Percentiles rank a stretch among this genome's conserved stretches.
These are phyloP conservation scores for Coleophora flavipennella DNA, from an alignment of 2,888 invertebrate species.

Conservation along the genomic window DNA sequence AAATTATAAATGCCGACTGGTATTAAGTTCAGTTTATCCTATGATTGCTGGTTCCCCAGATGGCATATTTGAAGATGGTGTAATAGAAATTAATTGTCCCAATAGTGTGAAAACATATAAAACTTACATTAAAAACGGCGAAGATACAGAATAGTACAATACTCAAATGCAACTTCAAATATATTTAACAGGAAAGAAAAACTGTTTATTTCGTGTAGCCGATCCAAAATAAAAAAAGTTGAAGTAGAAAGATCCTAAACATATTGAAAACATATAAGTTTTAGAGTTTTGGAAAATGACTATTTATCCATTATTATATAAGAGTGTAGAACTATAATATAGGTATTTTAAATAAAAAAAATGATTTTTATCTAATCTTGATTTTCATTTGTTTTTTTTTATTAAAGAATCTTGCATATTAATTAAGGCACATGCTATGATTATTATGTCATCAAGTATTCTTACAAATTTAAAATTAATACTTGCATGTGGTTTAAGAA, in stretches of 20 bases:
- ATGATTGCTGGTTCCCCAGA: conserved; percentile 24
- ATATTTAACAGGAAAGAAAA: conserved; percentile 11
- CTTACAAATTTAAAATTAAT: not conserved
- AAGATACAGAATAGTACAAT: conserved; percentile 13
- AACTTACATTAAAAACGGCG: conserved; percentile 16
- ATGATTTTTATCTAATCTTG: too few species aligned
- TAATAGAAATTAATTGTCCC: conserved; percentile 18
- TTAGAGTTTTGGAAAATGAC: conserved; percentile 11
- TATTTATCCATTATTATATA: conserved; percentile 14
- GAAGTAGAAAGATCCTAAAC: conserved; percentile 10
- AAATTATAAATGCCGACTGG: conserved; percentile 17
- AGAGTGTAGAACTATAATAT: conserved; percentile 5
- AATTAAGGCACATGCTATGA: conserved; percentile 10
- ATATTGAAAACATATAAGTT: conserved; percentile 9
- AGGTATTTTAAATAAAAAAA: conserved; percentile 1
- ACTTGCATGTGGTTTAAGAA: conserved; percentile 17
- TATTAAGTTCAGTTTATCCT: conserved; percentile 14
- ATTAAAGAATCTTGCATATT: conserved; percentile 12
- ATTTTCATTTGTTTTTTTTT: not conserved
- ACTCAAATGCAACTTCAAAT: conserved; percentile 18
- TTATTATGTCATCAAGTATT: not conserved
- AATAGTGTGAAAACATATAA: conserved; percentile 11
- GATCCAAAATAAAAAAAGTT: conserved; percentile 13
- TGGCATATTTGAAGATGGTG: conserved; percentile 16
- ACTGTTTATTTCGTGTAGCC: conserved; percentile 17